These are phyloP conservation scores for Drosophila neonasuta DNA, from an alignment of 2,888 invertebrate species.

Conservation along the genomic window DNA sequence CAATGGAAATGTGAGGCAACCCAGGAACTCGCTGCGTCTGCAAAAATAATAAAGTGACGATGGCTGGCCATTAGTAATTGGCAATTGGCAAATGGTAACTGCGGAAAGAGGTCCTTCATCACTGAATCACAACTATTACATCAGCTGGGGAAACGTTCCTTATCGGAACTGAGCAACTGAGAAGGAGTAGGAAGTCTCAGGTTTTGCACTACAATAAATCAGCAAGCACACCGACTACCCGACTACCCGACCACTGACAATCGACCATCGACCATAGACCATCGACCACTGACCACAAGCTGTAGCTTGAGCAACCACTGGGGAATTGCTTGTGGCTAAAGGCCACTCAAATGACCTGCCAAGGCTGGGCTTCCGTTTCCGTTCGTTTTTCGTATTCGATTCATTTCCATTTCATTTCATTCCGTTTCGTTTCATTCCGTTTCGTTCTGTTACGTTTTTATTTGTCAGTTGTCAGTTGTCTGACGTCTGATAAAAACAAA, in stretches of 20 bases:
- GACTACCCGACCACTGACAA: background rate
- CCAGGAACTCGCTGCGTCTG: slow-evolving; percentile 96
- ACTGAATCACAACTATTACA: slow-evolving; percentile 17
- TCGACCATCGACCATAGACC: background rate
- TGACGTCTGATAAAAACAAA: slow-evolving; percentile 1
- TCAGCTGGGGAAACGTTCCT: slow-evolving; percentile 3
- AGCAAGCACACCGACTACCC: slow-evolving; percentile 3
- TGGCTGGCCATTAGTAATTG: background rate
- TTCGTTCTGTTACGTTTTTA: no score
- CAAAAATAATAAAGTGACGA: slow-evolving; percentile 47
- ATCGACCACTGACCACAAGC: background rate
- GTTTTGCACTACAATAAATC: slow-evolving; percentile 1
- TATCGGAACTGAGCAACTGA: no score
- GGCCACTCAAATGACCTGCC: slow-evolving; percentile 14
- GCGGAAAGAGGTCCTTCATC: background rate
- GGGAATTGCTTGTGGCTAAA: slow-evolving; percentile 7
- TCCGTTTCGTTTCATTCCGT: background rate
- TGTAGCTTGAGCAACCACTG: background rate
- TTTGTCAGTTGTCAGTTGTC: background rate
- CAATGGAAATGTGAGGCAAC: slow-evolving; percentile 95
- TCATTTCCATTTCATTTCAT: slow-evolving; percentile 2
- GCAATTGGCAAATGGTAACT: background rate
- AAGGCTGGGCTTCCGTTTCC: slow-evolving; percentile 5
- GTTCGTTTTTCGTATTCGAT: slow-evolving; percentile 2
- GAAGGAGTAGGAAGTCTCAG: background rate